A percentile compares a stretch with the other conserved stretches of the same genome.
phyloP scores from a whole-genome alignment of 92 coral and sea anemone species.

The Porites cylindrica region DNA sequence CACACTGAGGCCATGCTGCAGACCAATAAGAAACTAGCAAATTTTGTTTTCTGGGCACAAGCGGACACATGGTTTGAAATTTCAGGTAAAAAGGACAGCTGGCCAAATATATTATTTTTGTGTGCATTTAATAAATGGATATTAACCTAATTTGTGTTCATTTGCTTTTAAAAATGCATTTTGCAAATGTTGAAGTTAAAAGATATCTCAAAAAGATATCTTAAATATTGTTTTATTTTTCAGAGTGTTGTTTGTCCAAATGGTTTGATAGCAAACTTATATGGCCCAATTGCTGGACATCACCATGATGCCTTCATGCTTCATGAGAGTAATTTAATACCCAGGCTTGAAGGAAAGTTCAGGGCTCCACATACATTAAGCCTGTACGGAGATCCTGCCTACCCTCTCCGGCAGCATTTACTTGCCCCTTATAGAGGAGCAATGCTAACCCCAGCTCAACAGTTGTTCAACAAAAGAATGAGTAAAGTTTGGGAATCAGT shows the following conservation, averaged over 20 bases:
- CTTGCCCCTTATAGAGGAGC: slow-evolving; percentile 71
- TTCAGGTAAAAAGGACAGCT: slow-evolving; percentile 52
- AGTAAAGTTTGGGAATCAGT: too few species aligned
- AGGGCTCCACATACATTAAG: slow-evolving; percentile 48
- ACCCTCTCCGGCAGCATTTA: slow-evolving; percentile 65
- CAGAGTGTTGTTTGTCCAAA: slow-evolving; percentile 43
- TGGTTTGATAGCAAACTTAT: slow-evolving; percentile 58
- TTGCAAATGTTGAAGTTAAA: slow-evolving; percentile 12
- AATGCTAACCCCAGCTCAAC: slow-evolving; percentile 35
- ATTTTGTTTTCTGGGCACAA: slow-evolving; percentile 74
- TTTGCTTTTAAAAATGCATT: not conserved
- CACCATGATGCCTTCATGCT: slow-evolving; percentile 71
- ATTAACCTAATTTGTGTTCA: slow-evolving; percentile 8
- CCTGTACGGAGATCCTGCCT: slow-evolving; percentile 72
- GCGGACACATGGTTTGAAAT: slow-evolving; percentile 67
- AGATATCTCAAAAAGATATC: not conserved
- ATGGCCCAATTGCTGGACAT: slow-evolving; percentile 61
- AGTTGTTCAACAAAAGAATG: too few species aligned
- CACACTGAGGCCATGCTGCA: slow-evolving; percentile 66
- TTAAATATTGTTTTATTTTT: slow-evolving; percentile 12
- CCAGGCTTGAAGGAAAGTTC: slow-evolving; percentile 60
- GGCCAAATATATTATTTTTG: not conserved
- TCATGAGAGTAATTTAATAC: slow-evolving; percentile 52
- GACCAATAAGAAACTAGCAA: slow-evolving; percentile 55
- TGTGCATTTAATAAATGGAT: slow-evolving; percentile 15